Conservation (phyloP, 2,113 vertebrate genomes). For the Sigmodon hispidus region DNA sequence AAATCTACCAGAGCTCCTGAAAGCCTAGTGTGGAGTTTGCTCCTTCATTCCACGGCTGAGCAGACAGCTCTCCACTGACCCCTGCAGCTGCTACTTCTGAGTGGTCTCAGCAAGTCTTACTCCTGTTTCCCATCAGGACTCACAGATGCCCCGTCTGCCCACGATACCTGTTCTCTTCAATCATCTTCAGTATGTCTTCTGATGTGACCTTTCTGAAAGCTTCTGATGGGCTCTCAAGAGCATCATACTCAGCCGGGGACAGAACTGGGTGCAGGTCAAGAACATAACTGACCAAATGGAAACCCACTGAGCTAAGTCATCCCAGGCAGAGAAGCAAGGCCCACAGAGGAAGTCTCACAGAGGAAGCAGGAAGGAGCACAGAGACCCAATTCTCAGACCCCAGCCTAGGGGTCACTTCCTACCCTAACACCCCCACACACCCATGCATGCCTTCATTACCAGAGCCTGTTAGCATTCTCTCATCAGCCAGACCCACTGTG, state of each 20-base stretch:
- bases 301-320: not conserved
- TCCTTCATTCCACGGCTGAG: not conserved
- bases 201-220: constrained; percentile 85
- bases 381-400: not conserved
- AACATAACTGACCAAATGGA: constrained; percentile 46
- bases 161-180: constrained; percentile 87
- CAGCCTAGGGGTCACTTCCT: not conserved
- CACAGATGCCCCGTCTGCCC: not conserved
- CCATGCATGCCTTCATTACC: not conserved
- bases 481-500: not conserved
- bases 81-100: not conserved
- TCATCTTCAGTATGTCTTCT: constrained; percentile 89
- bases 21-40: not conserved
- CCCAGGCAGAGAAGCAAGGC: not conserved
- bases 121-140: not conserved
- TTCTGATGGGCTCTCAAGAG: constrained; percentile 86
- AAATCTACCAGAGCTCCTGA: not conserved
- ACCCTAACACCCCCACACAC: not conserved
- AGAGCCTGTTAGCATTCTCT: not conserved
- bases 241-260: constrained; percentile 87
- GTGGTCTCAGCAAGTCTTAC: not conserved
- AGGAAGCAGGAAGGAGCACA: not conserved
- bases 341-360: not conserved
- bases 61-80: not conserved
- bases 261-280: constrained; percentile 90